Base-by-base conservation (phyloP, 1,140 invertebrate genomes). In the Whitmania pigra region DNA sequence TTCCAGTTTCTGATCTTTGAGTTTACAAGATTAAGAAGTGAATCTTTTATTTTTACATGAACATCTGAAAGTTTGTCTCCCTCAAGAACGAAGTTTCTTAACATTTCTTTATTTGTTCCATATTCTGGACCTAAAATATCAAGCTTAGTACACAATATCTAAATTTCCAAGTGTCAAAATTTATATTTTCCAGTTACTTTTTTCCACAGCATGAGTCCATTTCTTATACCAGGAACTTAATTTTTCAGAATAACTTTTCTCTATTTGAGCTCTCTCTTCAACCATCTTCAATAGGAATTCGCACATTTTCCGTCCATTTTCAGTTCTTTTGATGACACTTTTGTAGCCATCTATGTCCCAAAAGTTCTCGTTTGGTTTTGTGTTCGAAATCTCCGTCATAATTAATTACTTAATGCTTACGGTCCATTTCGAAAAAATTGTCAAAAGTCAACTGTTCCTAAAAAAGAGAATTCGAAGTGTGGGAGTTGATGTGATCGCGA, bases 331-430 rank as follows among this genome's bases (percentile, higher is more conserved):
- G 18, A 94, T 95, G 7, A 94, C 96, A 69, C 91, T 84, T 83
- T 96, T 97, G 80, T 95, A 98, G 82, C 97, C 96, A 69, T 92
- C 92, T 68, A 94, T 90, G 86, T 98, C 94, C 93, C 93, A 97
- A 84, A 97, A 97, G 70, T 92, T 94, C 83, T 96, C 93, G 67
- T 76, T 79, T 63, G 22, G 22, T 25, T 63, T 63, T 13, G 22
- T 1, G 15, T 49, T 49, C 43, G 43, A 49, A 49, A 49, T 17
- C 9, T 49, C 43, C 43, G 43, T 13, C 43, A 49, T 49, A 7
- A 49, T 49, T 49, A 15, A 49, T 49, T 17, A 49, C 1, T 49
- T 49, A 49, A 49, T 15, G 15, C 9, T 49, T 49, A 1, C 43
- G 43, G 43, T 49, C 43, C 43, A 49, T 49, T 49, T 11, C 43